Percentiles rank a stretch among this genome's conserved stretches.
Evolutionary conservation across 2,797 vertebrate genomes (phyloP).

Genomic region (Lagocephalus sceleratus): DNA sequence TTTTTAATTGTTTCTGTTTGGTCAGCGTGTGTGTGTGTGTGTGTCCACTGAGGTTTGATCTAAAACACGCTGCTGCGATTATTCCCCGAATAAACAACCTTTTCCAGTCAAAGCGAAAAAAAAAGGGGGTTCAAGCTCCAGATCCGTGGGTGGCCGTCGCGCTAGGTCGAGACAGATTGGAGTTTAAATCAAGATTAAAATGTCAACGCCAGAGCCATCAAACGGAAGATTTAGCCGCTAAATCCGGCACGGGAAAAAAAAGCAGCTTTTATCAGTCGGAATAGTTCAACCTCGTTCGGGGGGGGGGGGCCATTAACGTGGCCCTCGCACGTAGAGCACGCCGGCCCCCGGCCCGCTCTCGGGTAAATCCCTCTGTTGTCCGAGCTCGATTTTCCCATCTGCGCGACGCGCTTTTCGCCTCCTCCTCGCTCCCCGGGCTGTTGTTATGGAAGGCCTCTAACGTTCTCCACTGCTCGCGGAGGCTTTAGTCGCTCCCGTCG

Average conservation of each 20-base stretch:
- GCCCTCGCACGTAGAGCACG: constrained; percentile 27
- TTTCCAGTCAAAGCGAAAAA: constrained; percentile 36
- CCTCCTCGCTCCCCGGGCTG: neutral
- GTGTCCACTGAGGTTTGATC: neutral
- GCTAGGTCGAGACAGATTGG: constrained; percentile 37
- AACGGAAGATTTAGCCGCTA: constrained; percentile 51
- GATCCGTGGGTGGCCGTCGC: constrained; percentile 25
- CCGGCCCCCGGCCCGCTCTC: constrained; percentile 26
- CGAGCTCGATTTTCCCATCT: constrained; percentile 20
- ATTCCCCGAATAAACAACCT: constrained; percentile 40
- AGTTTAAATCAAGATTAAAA: constrained; percentile 63
- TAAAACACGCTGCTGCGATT: constrained; percentile 13
- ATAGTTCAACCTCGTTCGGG: constrained; percentile 47
- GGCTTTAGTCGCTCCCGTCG: neutral
- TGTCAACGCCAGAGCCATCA: constrained; percentile 42
- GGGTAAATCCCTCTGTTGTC: constrained; percentile 57
- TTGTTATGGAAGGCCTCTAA: constrained; percentile 8
- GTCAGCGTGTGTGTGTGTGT: neutral
- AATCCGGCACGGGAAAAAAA: constrained; percentile 24
- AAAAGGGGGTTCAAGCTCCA: constrained; percentile 36
- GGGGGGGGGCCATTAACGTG: constrained; percentile 58
- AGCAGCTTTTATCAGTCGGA: constrained; percentile 36
- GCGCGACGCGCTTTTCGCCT: constrained; percentile 32
- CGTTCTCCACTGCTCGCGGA: neutral
- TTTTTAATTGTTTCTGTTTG: neutral